Percentiles rank a stretch among this genome's conserved stretches.
Evolutionary conservation across 1,140 invertebrate species (phyloP).

Genomic region (Drosophila sp.): DNA sequence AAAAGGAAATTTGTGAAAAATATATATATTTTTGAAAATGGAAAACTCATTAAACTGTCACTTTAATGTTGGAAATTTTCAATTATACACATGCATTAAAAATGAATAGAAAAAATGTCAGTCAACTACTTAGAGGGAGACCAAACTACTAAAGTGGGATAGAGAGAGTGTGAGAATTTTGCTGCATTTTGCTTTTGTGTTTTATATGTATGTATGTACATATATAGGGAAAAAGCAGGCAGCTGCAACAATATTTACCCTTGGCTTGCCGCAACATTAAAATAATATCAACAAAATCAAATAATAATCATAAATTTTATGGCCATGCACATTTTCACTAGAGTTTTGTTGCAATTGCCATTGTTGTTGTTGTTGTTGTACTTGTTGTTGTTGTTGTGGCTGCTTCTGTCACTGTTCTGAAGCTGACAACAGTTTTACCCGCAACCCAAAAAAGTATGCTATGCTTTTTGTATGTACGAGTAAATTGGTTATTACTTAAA

Average conservation of each 20-base stretch:
- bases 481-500: constrained; percentile 64
- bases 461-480: constrained; percentile 25
- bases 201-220: not conserved
- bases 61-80: constrained; percentile 73
- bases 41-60: constrained; percentile 77
- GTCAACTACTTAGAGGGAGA: constrained; percentile 13
- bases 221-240: not conserved
- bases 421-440: constrained; percentile 46
- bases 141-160: not conserved
- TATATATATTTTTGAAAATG: constrained; percentile 34
- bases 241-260: constrained; percentile 71
- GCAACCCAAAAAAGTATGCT: constrained; percentile 27
- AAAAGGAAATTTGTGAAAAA: constrained; percentile 52
- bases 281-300: constrained; percentile 73
- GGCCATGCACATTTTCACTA: constrained; percentile 50
- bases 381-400: not conserved
- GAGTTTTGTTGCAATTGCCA: constrained; percentile 1
- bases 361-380: not conserved
- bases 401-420: constrained; percentile 14
- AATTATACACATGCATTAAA: constrained; percentile 76
- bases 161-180: not conserved
- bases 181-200: not conserved
- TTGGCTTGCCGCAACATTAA: constrained; percentile 64
- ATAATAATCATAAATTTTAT: constrained; percentile 70
- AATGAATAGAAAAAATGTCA: constrained; percentile 32